phyloP scores from a whole-genome alignment of 2,797 vertebrate genomes.

The Brachyrhaphis roseni region DNA sequence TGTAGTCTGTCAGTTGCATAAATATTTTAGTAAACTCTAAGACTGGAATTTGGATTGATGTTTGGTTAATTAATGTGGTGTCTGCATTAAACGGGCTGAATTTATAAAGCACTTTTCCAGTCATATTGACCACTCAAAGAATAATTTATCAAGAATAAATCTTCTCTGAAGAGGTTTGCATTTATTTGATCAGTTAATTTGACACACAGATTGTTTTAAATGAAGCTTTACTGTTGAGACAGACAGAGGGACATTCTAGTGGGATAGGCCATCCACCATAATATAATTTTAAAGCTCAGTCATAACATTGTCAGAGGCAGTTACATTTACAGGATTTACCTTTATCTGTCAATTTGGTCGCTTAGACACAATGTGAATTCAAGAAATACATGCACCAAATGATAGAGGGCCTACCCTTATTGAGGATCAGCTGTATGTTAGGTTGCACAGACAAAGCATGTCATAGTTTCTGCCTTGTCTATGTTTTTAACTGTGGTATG shows the following conservation, averaged over 20 bases:
- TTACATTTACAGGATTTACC: conserved; percentile 22
- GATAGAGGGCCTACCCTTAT: background rate
- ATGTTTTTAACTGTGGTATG: conserved; percentile 10
- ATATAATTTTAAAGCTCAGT: conserved; percentile 58
- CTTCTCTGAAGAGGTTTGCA: background rate
- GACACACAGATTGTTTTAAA: conserved; percentile 42
- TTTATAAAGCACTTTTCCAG: background rate
- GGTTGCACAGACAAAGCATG: background rate
- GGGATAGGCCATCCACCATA: conserved; percentile 29
- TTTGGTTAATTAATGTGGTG: background rate
- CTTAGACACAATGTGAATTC: conserved; percentile 16
- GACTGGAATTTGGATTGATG: background rate
- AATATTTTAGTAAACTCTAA: background rate
- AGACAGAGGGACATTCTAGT: conserved; percentile 19
- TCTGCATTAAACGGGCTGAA: background rate
- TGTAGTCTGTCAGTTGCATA: background rate
- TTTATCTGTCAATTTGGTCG: conserved; percentile 16
- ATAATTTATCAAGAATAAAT: background rate
- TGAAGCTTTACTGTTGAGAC: conserved; percentile 38
- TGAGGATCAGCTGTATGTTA: background rate
- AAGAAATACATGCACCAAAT: background rate
- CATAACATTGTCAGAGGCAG: conserved; percentile 35
- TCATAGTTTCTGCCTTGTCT: conserved; percentile 3
- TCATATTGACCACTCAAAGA: background rate
- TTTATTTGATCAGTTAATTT: conserved; percentile 22